Base-by-base conservation (phyloP, 2,888 invertebrate genomes). In the Trileptium ribeirensis region DNA sequence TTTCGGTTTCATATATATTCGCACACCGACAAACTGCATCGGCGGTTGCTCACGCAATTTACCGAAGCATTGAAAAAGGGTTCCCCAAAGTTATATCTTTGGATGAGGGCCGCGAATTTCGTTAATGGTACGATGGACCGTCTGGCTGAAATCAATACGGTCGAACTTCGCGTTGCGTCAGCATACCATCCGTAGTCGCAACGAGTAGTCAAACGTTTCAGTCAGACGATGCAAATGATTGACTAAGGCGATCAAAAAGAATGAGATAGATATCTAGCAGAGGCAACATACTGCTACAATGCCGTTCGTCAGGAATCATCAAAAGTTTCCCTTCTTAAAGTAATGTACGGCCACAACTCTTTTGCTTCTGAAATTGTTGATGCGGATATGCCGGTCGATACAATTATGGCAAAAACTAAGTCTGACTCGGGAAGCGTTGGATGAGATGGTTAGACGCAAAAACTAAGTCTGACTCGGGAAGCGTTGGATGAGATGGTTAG, bases 171-270 rank as follows among this genome's bases (percentile, higher is more conserved):
- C n/a, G 31, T 70, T 70, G 8, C 74, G 33, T 70, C 74, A 19
- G 74, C 74, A 70, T 70, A 70, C n/a, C 74, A 70, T 70, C 74
- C 74, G 34, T 19, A 36, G 37, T 19, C 74, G 8, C 74, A 70
- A n/a, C 8, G 74, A 15, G 8, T 70, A n/a, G 74, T 70, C 19
- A n/a, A 70, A 70, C 8, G 74, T 15, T 70, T 70, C 74, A 70
- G n/a, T n/a, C 74, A 70, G 37, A 70, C n/a, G 8, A 34, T 70
- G n/a, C 8, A 70, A 36, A 31, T 34, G 37, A 36, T 70, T 8
- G 34, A 31, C 34, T 15, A 36, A 15, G 34, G 34, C 33, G 74
- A 70, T 31, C 74, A 31, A 19, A n/a, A 8, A 19, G 74, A 70
- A 15, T 70, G 74, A n/a, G 74, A 70, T 34, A 70, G 8, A 34